Percentiles rank a stretch among this genome's conserved stretches.
Evolutionary conservation across 2,797 vertebrate genomes (phyloP).

Genomic region (Halcyon badia): DNA sequence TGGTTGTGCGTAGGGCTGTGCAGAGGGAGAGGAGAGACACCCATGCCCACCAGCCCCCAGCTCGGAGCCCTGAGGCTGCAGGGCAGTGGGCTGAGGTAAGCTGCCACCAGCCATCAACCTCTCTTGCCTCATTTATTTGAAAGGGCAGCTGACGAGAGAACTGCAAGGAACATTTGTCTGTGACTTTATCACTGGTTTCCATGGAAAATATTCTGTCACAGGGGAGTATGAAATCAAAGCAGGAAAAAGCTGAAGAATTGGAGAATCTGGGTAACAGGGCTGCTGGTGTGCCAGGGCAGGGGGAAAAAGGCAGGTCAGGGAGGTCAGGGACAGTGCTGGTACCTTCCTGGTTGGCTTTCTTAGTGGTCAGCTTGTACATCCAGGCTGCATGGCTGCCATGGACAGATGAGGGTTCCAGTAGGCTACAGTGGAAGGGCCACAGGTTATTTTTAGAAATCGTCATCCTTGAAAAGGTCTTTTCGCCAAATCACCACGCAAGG

Average conservation of each 20-base stretch:
- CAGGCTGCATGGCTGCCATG: accelerated
- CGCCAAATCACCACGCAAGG: accelerated
- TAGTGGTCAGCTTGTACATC: accelerated
- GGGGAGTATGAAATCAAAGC: not conserved
- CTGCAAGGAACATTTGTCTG: not conserved
- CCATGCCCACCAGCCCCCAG: not conserved
- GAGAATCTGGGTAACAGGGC: not conserved
- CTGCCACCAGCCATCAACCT: too few species aligned
- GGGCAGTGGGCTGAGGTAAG: not conserved
- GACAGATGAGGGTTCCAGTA: not conserved
- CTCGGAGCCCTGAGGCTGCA: not conserved
- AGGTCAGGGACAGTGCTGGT: accelerated
- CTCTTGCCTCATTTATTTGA: not conserved
- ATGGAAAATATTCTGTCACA: constrained; percentile 29
- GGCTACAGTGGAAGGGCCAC: not conserved
- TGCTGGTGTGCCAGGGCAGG: not conserved
- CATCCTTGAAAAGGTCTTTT: not conserved
- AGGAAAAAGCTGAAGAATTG: not conserved
- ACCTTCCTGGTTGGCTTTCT: not conserved
- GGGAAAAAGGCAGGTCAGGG: not conserved
- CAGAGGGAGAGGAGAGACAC: not conserved
- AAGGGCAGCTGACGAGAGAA: not conserved
- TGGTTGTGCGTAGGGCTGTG: not conserved
- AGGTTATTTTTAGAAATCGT: not conserved
- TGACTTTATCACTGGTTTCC: constrained; percentile 50